These are phyloP conservation scores for Battus philenor DNA, from an alignment of 1,140 invertebrate species.

Conservation along the genomic window DNA sequence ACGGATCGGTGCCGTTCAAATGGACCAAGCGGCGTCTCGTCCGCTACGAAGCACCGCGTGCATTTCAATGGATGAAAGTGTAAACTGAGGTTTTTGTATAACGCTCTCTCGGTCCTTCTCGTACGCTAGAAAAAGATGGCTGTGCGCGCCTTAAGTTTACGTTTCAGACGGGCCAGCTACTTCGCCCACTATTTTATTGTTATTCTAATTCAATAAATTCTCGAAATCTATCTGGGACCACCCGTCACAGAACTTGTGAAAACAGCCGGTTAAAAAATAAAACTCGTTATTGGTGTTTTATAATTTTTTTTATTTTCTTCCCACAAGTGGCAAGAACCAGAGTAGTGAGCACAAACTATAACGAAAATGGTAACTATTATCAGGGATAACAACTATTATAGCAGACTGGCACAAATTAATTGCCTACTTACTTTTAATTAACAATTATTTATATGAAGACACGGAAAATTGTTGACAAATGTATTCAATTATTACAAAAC, in stretches of 20 bases:
- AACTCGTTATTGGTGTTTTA: slow-evolving; percentile 45
- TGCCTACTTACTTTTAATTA: no score
- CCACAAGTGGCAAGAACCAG: slow-evolving; percentile 70
- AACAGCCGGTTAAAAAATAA: slow-evolving; percentile 32
- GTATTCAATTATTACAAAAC: no score
- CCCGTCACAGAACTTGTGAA: not conserved
- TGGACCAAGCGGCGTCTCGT: slow-evolving; percentile 55
- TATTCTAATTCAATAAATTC: slow-evolving; percentile 37
- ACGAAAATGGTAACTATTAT: slow-evolving; percentile 74
- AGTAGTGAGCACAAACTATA: slow-evolving; percentile 71
- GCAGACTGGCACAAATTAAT: no score
- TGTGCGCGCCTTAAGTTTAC: slow-evolving; percentile 37
- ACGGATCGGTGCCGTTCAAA: slow-evolving; percentile 49
- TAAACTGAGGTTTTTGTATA: slow-evolving; percentile 74
- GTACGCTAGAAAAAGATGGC: slow-evolving; percentile 42
- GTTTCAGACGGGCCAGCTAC: slow-evolving; percentile 49
- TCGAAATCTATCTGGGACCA: no score
- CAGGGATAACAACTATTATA: slow-evolving; percentile 68
- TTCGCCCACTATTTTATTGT: slow-evolving; percentile 64
- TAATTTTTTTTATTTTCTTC: slow-evolving; percentile 62
- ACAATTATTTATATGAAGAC: no score
- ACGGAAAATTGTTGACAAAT: no score
- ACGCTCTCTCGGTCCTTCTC: slow-evolving; percentile 50
- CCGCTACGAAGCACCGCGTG: slow-evolving; percentile 62
- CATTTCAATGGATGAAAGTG: slow-evolving; percentile 73